A percentile compares a stretch with the other conserved stretches of the same genome.
Conservation (phyloP, 2,113 vertebrate genomes). For the Ginglymostoma cirratum region DNA sequence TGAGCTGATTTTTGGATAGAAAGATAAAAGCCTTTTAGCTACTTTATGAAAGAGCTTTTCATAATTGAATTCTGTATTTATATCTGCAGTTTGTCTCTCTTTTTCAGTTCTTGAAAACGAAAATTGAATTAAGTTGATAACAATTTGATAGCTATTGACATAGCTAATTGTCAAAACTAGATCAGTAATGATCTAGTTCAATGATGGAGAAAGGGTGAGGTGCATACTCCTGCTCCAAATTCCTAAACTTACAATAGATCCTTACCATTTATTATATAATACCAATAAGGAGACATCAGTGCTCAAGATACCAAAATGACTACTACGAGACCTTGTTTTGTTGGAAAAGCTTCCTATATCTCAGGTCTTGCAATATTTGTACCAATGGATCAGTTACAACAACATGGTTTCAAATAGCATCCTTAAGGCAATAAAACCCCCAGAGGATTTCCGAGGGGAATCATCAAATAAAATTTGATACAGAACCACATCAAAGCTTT, state of each 20-base stretch:
- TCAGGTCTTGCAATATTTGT: neutral
- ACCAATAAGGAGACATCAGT: neutral
- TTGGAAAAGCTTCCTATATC: neutral
- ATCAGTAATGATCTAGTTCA: no score
- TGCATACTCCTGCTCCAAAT: no score
- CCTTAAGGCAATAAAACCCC: neutral
- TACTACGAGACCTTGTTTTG: no score
- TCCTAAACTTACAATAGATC: neutral
- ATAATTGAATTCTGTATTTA: neutral
- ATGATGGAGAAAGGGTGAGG: no score
- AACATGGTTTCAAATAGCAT: neutral
- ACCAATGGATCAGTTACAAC: neutral
- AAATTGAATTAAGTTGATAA: neutral
- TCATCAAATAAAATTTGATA: neutral
- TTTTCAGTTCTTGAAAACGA: neutral
- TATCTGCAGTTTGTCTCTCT: neutral
- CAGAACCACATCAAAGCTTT: neutral
- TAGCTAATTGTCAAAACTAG: neutral
- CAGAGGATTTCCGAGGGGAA: neutral
- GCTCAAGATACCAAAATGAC: neutral
- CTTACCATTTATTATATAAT: neutral
- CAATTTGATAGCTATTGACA: neutral
- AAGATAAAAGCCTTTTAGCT: neutral
- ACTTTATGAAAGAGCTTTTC: neutral
- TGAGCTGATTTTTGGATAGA: neutral